phyloP scores from a whole-genome alignment of 2,888 invertebrate genomes.

The Sepiola atlantica region DNA sequence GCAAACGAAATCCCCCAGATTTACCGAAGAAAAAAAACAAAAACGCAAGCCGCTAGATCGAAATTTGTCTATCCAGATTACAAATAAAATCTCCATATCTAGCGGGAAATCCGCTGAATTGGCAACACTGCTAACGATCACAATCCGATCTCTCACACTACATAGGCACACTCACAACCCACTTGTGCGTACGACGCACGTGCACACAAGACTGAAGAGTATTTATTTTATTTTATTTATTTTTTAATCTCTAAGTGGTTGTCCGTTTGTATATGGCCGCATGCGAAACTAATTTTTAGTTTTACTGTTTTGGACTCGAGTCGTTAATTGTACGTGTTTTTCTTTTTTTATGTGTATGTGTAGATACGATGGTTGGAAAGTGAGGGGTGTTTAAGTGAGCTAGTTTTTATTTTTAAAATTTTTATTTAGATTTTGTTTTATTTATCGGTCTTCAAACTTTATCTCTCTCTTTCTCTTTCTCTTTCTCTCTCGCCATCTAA shows the following conservation, averaged over 20 bases:
- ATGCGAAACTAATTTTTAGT: not conserved
- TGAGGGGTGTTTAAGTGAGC: not conserved
- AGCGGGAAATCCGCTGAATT: too few species aligned
- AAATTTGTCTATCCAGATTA: too few species aligned
- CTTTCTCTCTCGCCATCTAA: not conserved
- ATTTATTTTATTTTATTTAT: not conserved
- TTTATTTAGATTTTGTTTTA: too few species aligned
- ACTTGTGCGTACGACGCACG: not conserved
- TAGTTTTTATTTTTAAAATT: too few species aligned
- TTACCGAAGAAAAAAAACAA: too few species aligned
- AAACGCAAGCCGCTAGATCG: too few species aligned
- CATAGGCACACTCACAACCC: not conserved
- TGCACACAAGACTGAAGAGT: not conserved
- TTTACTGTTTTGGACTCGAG: not conserved
- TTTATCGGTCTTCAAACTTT: too few species aligned
- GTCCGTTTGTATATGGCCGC: not conserved
- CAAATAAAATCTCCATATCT: too few species aligned
- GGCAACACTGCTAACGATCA: too few species aligned
- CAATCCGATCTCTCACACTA: too few species aligned
- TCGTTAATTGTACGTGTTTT: not conserved
- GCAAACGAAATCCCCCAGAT: too few species aligned
- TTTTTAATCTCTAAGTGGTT: not conserved
- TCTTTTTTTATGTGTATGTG: not conserved
- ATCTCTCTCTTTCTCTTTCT: too few species aligned
- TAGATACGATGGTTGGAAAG: not conserved